These are phyloP conservation scores for Drosophila orosa DNA, from an alignment of 1,140 invertebrate genomes.

Conservation along the genomic window DNA sequence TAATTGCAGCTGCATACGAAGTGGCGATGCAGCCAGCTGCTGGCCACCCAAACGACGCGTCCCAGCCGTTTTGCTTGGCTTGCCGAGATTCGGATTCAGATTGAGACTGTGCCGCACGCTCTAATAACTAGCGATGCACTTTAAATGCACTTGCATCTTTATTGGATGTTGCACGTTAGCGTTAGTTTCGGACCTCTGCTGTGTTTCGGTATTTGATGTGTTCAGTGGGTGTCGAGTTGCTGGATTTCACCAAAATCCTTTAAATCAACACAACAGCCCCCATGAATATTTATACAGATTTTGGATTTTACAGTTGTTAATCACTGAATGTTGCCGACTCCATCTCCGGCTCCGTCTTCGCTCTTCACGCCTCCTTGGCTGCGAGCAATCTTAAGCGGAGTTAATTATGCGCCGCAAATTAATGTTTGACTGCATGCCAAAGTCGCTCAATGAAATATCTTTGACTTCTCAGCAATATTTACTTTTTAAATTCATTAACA, in stretches of 20 bases:
- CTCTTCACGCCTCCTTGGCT: constrained; percentile 69
- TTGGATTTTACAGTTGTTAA: constrained; percentile 77
- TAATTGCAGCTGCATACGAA: constrained; percentile 57
- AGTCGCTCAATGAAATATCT: constrained; percentile 18
- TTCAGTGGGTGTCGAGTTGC: constrained; percentile 19
- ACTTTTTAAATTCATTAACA: not conserved
- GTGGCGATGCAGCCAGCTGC: constrained; percentile 19
- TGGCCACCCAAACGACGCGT: constrained; percentile 56
- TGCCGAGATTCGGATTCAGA: constrained; percentile 49
- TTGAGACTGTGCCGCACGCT: constrained; percentile 40
- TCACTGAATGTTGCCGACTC: constrained; percentile 45
- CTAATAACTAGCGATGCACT: constrained; percentile 59
- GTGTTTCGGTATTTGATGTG: constrained; percentile 11
- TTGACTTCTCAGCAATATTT: constrained; percentile 6
- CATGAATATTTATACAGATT: constrained; percentile 48
- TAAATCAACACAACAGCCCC: constrained; percentile 57
- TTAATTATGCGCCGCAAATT: constrained; percentile 71
- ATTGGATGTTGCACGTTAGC: constrained; percentile 72
- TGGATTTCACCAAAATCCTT: constrained; percentile 77
- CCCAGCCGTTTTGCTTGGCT: constrained; percentile 73
- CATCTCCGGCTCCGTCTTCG: constrained; percentile 10
- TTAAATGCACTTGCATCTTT: constrained; percentile 63
- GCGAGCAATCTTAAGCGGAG: constrained; percentile 75
- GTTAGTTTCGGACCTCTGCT: constrained; percentile 66
- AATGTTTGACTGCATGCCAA: constrained; percentile 61